Conservation (phyloP, 2,113 vertebrate species). For the Gambusia holbrooki region DNA sequence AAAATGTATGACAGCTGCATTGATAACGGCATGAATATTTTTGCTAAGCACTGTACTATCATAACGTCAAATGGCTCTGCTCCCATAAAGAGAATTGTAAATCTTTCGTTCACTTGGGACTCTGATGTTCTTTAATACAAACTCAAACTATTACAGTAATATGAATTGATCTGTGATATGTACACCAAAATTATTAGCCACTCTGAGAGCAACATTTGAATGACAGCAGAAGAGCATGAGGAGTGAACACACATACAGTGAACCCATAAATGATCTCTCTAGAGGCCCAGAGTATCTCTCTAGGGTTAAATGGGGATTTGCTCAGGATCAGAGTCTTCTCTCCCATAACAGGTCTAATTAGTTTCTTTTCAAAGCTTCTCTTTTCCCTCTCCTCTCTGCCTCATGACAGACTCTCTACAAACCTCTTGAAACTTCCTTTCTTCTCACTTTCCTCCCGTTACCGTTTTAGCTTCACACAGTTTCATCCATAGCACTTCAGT, state of each 20-base stretch:
- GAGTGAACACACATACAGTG: conserved; percentile 18
- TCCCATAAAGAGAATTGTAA: too few species aligned
- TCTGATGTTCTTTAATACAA: neutral
- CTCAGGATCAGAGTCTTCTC: conserved; percentile 67
- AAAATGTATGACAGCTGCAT: too few species aligned
- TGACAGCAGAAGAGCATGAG: conserved; percentile 23
- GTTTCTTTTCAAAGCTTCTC: conserved; percentile 53
- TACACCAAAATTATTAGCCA: conserved; percentile 28
- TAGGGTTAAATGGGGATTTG: conserved; percentile 60
- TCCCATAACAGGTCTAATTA: conserved; percentile 65
- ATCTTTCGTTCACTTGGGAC: too few species aligned
- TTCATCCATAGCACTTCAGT: neutral
- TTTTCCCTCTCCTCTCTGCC: conserved; percentile 18
- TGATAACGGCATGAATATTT: neutral
- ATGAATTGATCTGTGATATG: neutral
- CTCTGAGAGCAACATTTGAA: conserved; percentile 33
- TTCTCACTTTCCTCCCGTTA: conserved; percentile 27
- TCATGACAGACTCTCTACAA: conserved; percentile 38
- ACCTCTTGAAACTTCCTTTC: conserved; percentile 40
- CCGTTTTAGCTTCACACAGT: conserved; percentile 4
- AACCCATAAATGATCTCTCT: conserved; percentile 37
- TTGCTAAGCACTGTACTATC: neutral
- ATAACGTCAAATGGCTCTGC: too few species aligned
- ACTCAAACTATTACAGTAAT: neutral
- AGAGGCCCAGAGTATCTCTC: conserved; percentile 48